Evolutionary conservation across 2,797 vertebrate species (phyloP).

Genomic region (Scarus forsteni): DNA sequence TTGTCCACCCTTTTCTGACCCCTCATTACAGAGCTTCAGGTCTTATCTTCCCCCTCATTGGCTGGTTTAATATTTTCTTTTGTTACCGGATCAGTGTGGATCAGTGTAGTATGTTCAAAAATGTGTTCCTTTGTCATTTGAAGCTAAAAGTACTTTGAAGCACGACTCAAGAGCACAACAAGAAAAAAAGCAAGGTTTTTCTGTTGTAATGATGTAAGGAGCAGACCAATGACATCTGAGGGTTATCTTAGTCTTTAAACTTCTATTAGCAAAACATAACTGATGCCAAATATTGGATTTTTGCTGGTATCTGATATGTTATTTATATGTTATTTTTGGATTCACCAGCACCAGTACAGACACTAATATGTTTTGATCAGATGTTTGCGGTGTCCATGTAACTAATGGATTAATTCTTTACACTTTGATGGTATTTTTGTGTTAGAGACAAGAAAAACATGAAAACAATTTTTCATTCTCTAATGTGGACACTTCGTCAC

Average conservation of each 20-base stretch:
- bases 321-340: too few species aligned
- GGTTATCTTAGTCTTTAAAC: not conserved
- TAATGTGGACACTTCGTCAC: too few species aligned
- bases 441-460: too few species aligned
- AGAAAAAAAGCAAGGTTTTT: not conserved
- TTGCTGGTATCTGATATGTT: too few species aligned
- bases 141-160: not conserved
- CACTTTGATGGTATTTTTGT: too few species aligned
- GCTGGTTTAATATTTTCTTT: conserved; percentile 34
- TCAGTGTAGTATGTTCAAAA: conserved; percentile 14
- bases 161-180: not conserved
- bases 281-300: too few species aligned
- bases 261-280: not conserved
- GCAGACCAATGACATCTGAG: not conserved
- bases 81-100: conserved; percentile 14
- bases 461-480: too few species aligned
- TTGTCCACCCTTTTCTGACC: conserved; percentile 39
- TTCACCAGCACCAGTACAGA: too few species aligned
- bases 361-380: too few species aligned
- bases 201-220: not conserved
- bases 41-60: conserved; percentile 37
- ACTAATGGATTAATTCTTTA: too few species aligned
- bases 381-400: too few species aligned
- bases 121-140: conserved; percentile 18
- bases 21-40: conserved; percentile 32